phyloP scores from a whole-genome alignment of 30 jellyfish, hydroid and myxozoan species.

The Turritopsis rubra region DNA sequence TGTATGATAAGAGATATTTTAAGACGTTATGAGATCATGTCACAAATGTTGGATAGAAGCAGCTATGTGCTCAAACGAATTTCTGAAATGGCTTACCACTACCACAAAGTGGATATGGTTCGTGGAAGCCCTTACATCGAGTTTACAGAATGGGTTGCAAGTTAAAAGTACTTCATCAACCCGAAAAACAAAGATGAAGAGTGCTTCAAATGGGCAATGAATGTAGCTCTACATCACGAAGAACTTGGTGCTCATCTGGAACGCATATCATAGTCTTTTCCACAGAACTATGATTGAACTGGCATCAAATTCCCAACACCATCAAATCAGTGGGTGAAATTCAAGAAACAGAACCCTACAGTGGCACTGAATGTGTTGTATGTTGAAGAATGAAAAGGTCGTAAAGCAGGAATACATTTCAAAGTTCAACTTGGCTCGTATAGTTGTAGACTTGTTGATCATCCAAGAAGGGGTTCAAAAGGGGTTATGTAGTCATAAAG shows the following conservation, averaged over 20 bases:
- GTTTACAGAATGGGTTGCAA: not conserved
- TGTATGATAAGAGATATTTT: not conserved
- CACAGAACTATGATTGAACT: not conserved
- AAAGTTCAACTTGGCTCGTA: not conserved
- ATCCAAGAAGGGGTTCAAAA: not conserved
- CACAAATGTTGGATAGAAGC: not conserved
- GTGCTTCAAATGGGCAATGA: too few relatives aligned
- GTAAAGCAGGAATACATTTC: slow-evolving; percentile 6
- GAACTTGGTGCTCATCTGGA: not conserved
- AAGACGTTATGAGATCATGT: not conserved
- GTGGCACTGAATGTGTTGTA: slow-evolving; percentile 3
- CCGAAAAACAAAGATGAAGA: slow-evolving; percentile 9
- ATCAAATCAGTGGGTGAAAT: not conserved
- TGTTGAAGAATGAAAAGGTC: not conserved
- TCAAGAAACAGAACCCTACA: slow-evolving; percentile 3
- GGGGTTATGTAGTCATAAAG: slow-evolving; percentile 1
- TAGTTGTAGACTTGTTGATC: not conserved
- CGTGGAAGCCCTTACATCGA: slow-evolving; percentile 1
- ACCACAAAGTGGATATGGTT: not conserved
- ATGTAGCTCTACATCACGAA: not conserved
- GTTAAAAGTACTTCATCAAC: not conserved
- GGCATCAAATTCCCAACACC: slow-evolving; percentile 8
- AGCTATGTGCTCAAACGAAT: slow-evolving; percentile 1
- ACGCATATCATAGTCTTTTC: not conserved
- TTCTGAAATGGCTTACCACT: not conserved